Evolutionary conservation across 2,888 invertebrate species (phyloP).

Genomic region (Brachyopa scutellaris): DNA sequence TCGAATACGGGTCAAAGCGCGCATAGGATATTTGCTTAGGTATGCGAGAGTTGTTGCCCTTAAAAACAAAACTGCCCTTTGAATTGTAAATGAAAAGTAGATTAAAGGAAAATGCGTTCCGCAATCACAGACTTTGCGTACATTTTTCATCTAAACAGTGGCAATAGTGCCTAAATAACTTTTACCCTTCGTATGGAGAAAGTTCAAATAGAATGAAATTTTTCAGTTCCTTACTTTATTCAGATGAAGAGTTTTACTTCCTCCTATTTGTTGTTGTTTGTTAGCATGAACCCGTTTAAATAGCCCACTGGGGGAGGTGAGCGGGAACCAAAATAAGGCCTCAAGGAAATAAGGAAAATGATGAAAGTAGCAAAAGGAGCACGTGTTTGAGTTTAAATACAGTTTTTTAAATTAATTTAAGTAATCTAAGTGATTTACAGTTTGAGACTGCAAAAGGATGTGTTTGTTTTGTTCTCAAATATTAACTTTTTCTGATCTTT

Average conservation of each 20-base stretch:
- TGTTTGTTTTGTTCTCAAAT: too few relatives aligned
- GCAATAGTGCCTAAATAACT: neutral
- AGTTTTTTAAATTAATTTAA: too few relatives aligned
- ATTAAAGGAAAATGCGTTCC: neutral
- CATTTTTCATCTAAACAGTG: constrained; percentile 1
- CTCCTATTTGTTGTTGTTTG: too few relatives aligned
- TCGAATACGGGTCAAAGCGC: neutral
- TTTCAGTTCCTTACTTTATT: neutral
- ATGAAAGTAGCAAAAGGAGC: too few relatives aligned
- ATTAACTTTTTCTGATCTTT: too few relatives aligned
- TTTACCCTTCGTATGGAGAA: neutral
- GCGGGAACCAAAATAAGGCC: neutral
- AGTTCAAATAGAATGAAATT: constrained; percentile 11
- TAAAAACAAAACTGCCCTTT: neutral
- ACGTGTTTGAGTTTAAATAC: too few relatives aligned
- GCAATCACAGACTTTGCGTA: neutral
- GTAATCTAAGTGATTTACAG: too few relatives aligned
- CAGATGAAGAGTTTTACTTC: neutral
- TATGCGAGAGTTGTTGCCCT: neutral
- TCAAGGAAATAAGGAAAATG: too few relatives aligned
- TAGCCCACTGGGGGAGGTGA: neutral
- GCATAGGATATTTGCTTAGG: neutral
- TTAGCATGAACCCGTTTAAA: neutral
- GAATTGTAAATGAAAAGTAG: neutral
- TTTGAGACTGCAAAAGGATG: too few relatives aligned